Evolutionary conservation across 1,140 invertebrate genomes (phyloP).

Genomic region (Euschistus heros): DNA sequence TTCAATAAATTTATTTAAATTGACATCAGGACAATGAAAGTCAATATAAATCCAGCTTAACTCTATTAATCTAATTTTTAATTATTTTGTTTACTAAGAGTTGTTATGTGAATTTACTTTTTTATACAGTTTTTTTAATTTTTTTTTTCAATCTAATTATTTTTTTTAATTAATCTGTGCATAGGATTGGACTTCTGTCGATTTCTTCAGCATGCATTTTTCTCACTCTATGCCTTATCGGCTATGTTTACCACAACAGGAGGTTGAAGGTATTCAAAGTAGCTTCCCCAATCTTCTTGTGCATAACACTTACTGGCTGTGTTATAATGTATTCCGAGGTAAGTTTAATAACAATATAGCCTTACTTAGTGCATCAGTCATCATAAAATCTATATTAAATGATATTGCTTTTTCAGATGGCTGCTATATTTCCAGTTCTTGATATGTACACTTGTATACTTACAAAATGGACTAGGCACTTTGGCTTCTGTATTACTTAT

Average conservation of each 20-base stretch:
- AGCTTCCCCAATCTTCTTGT: conserved; percentile 79
- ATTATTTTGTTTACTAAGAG: too few species aligned
- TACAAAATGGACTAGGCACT: conserved; percentile 81
- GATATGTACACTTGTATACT: conserved; percentile 71
- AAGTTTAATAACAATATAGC: conserved; percentile 15
- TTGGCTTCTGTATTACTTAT: conserved; percentile 85
- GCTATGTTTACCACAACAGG: conserved; percentile 67
- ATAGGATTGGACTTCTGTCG: conserved; percentile 63
- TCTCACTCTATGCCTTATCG: conserved; percentile 58
- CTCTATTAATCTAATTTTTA: too few species aligned
- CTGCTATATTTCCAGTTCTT: conserved; percentile 74
- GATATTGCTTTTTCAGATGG: conserved; percentile 53
- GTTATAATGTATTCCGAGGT: conserved; percentile 86
- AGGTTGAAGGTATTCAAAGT: conserved; percentile 80
- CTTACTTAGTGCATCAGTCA: too few species aligned
- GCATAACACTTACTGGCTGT: conserved; percentile 75
- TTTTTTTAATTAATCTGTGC: conserved; percentile 3
- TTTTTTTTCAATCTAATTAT: too few species aligned
- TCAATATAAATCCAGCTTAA: too few species aligned
- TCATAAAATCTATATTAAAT: too few species aligned
- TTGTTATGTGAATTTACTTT: too few species aligned
- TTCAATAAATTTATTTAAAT: too few species aligned
- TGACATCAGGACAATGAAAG: too few species aligned
- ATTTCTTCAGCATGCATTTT: conserved; percentile 71
- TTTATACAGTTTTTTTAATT: too few species aligned